phyloP scores from a whole-genome alignment of 2,888 invertebrate species.

The Stenurella melanura region DNA sequence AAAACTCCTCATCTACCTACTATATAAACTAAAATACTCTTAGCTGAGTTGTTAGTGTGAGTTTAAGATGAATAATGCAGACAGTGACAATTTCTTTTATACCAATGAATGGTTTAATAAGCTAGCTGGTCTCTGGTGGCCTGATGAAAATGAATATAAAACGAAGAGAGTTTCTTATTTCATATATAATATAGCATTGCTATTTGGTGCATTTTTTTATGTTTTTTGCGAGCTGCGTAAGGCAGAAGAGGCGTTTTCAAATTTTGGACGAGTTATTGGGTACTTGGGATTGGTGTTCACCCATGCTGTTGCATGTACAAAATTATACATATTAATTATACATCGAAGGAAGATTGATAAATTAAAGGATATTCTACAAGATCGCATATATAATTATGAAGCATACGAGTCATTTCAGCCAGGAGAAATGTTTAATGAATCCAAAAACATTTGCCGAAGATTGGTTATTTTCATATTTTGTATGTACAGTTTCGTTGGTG shows the following conservation, averaged over 20 bases:
- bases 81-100: conserved; percentile 9
- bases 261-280: neutral
- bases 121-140: conserved; percentile 15
- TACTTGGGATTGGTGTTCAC: conserved; percentile 14
- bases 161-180: neutral
- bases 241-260: neutral
- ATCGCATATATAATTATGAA: conserved; percentile 3
- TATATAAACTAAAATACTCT: neutral
- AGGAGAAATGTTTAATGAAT: neutral
- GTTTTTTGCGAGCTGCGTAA: conserved; percentile 11
- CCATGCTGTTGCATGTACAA: neutral
- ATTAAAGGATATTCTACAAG: conserved; percentile 7
- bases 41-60: neutral
- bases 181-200: conserved; percentile 1
- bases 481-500: conserved; percentile 16
- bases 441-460: neutral
- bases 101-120: conserved; percentile 16
- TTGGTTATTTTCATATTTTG: neutral
- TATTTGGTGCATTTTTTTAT: neutral
- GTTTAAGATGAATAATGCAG: neutral
- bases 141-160: neutral
- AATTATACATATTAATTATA: neutral
- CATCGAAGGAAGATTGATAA: conserved; percentile 5
- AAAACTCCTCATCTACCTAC: neutral
- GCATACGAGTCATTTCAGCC: neutral